Conservation (phyloP, 2,113 vertebrate genomes). For the Istiophorus platypterus region DNA sequence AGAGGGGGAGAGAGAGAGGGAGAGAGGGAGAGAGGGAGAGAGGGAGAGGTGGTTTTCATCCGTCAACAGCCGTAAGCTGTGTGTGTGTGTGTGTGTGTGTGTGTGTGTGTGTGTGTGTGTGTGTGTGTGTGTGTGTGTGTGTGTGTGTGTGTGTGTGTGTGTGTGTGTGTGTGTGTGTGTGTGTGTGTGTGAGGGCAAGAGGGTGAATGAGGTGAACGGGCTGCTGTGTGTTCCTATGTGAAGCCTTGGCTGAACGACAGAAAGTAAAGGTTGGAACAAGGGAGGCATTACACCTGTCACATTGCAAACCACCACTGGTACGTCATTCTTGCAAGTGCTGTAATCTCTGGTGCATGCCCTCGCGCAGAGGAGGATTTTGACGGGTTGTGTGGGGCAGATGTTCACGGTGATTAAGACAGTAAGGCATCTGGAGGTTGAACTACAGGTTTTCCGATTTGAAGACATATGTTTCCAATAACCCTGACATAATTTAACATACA, state of each 20-base stretch:
- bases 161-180: no score
- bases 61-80: conserved; percentile 28
- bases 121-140: no score
- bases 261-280: background rate
- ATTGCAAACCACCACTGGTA: background rate
- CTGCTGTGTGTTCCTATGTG: background rate
- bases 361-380: background rate
- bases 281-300: background rate
- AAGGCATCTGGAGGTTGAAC: background rate
- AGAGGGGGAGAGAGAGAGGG: no score
- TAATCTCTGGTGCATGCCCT: background rate
- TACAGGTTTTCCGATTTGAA: background rate
- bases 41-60: conserved; percentile 17
- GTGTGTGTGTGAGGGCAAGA: conserved; percentile 12
- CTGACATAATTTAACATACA: background rate
- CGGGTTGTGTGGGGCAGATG: background rate
- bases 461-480: background rate
- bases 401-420: background rate
- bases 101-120: no score
- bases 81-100: no score
- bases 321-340: background rate
- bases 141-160: no score
- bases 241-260: background rate
- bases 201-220: conserved; percentile 20
- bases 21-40: no score